Evolutionary conservation across 2,113 vertebrate species (phyloP).

Genomic region (Neoarius graeffei): DNA sequence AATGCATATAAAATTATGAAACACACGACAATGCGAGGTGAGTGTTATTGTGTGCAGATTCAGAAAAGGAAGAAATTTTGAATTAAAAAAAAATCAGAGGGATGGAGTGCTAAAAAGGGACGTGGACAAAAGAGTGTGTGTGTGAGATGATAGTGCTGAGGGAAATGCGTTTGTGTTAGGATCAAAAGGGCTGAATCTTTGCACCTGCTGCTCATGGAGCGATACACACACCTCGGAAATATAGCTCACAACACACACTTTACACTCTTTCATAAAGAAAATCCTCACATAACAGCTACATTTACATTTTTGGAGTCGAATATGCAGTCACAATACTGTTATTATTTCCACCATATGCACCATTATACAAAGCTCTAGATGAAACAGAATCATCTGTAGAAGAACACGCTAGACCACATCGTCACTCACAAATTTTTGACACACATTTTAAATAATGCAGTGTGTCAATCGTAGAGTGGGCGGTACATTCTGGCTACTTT

Average conservation of each 20-base stretch:
- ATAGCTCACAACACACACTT: background rate
- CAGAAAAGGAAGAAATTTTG: background rate
- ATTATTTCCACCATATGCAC: background rate
- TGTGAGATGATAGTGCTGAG: constrained; percentile 21
- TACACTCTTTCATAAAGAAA: background rate
- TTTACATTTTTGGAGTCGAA: background rate
- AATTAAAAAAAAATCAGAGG: background rate
- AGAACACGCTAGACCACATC: background rate
- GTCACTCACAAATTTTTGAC: too few species aligned
- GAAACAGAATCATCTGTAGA: background rate
- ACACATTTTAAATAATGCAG: too few species aligned
- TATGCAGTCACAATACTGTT: background rate
- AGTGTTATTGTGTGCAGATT: background rate
- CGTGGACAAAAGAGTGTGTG: background rate
- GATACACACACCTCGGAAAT: background rate
- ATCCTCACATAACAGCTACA: background rate
- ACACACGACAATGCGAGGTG: background rate
- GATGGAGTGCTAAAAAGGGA: background rate
- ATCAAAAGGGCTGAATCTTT: constrained; percentile 50
- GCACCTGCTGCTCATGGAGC: constrained; percentile 24
- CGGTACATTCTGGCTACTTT: too few species aligned
- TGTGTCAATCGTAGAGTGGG: too few species aligned
- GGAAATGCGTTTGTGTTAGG: constrained; percentile 36
- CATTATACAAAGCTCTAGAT: background rate
- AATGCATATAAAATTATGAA: background rate